A percentile compares a stretch with the other conserved stretches of the same genome.
Conservation (phyloP, 1,140 invertebrate species). For the Drosophila bipectinata region DNA sequence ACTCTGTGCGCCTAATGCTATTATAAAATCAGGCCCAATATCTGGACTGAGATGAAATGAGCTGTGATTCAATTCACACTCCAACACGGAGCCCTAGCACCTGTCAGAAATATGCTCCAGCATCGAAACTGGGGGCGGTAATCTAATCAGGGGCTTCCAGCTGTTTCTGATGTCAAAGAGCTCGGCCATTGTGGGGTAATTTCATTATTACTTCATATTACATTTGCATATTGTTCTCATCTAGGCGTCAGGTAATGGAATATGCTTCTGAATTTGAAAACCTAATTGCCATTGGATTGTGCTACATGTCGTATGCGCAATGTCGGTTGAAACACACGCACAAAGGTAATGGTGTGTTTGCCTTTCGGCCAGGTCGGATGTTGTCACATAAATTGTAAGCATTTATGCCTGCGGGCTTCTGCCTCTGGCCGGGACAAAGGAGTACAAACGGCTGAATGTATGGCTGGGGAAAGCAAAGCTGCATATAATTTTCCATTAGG, state of each 20-base stretch:
- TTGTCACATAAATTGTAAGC: conserved; percentile 51
- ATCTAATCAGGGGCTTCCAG: conserved; percentile 30
- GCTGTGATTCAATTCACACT: conserved; percentile 35
- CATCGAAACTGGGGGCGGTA: conserved; percentile 19
- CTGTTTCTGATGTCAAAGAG: conserved; percentile 28
- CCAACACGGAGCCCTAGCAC: conserved; percentile 7
- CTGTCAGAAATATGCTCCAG: conserved; percentile 13
- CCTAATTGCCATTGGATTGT: conserved; percentile 49
- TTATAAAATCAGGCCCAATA: background rate
- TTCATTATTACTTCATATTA: conserved; percentile 55
- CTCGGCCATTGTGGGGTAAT: conserved; percentile 43
- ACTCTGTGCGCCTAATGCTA: background rate
- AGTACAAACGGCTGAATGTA: conserved; percentile 5
- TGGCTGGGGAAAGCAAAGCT: conserved; percentile 32
- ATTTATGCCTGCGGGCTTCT: conserved; percentile 34
- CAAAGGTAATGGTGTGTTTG: conserved; percentile 12
- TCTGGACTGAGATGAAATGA: conserved; percentile 16
- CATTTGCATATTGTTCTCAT: conserved; percentile 37
- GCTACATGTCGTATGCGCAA: conserved; percentile 50
- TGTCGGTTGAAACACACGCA: conserved; percentile 10
- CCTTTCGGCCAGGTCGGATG: conserved; percentile 27
- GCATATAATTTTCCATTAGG: conserved; percentile 37
- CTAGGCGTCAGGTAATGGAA: conserved; percentile 16
- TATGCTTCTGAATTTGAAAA: conserved; percentile 29
- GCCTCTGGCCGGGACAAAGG: conserved; percentile 31